These are phyloP conservation scores for Zaprionus lachaisei DNA, from an alignment of 1,140 invertebrate species.

Conservation along the genomic window DNA sequence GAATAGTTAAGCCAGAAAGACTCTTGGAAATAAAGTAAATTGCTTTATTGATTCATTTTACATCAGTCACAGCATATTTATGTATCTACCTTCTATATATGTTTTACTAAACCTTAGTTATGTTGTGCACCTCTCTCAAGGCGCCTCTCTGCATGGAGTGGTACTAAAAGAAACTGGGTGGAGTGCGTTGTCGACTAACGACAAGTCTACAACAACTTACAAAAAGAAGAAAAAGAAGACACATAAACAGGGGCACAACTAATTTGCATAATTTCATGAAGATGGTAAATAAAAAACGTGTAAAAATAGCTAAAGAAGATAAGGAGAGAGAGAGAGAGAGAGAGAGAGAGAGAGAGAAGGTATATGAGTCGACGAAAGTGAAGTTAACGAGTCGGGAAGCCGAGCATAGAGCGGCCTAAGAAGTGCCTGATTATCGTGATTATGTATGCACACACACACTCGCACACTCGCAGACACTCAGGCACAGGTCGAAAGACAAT, in stretches of 20 bases:
- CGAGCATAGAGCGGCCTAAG: constrained; percentile 47
- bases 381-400: constrained; percentile 67
- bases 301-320: constrained; percentile 24
- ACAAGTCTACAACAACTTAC: not conserved
- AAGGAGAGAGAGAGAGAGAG: constrained; percentile 9
- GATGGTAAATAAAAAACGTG: constrained; percentile 33
- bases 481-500: constrained; percentile 71
- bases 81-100: not conserved
- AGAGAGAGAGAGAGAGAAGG: constrained; percentile 25
- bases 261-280: constrained; percentile 74
- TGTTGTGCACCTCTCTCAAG: not conserved
- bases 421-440: constrained; percentile 75
- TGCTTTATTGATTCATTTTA: not conserved
- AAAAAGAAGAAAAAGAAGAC: constrained; percentile 13
- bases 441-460: constrained; percentile 73
- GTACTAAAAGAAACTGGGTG: constrained; percentile 54
- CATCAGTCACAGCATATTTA: not conserved
- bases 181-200: constrained; percentile 59
- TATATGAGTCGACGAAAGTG: constrained; percentile 63
- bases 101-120: not conserved
- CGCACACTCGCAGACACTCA: constrained; percentile 44
- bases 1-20: too few species aligned
- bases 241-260: constrained; percentile 63
- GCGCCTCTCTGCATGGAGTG: not conserved
- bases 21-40: too few species aligned